Conservation (phyloP, 2,888 invertebrate genomes). For the Microdon myrmicae region DNA sequence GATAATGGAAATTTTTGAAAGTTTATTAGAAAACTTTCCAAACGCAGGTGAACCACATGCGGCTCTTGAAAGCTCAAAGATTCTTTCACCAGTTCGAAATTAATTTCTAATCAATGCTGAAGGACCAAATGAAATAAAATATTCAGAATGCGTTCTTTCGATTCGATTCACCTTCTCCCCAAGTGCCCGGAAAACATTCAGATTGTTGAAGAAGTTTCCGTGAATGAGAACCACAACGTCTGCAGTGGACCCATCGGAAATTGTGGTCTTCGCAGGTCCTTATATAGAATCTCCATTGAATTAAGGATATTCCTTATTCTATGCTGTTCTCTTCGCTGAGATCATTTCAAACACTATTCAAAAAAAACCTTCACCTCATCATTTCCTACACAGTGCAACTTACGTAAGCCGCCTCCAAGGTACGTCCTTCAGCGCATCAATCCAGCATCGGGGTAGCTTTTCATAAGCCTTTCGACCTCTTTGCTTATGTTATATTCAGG, state of each 20-base stretch:
- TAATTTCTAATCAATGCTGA: conserved; percentile 33
- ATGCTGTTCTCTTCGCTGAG: too few species aligned
- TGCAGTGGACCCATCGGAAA: too few species aligned
- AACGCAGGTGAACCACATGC: conserved; percentile 9
- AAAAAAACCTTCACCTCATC: too few species aligned
- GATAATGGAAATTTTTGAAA: conserved; percentile 32
- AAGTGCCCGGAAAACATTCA: conserved; percentile 8
- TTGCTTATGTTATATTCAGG: conserved; percentile 34
- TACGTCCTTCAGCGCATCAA: background rate
- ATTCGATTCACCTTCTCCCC: conserved; percentile 1
- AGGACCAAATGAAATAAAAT: conserved; percentile 14
- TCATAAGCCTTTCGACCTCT: background rate
- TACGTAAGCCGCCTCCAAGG: conserved; percentile 14
- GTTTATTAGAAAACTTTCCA: conserved; percentile 44
- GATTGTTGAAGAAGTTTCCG: conserved; percentile 13
- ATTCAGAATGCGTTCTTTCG: background rate
- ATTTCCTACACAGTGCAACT: conserved; percentile 10
- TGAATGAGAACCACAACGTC: too few species aligned
- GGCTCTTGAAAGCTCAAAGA: conserved; percentile 4
- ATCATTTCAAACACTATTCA: background rate
- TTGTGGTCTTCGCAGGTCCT: too few species aligned
- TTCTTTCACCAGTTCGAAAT: conserved; percentile 30
- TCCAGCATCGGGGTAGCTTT: background rate
- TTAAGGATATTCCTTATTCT: too few species aligned
- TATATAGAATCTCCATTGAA: too few species aligned